These are phyloP conservation scores for Sparus aurata DNA, from an alignment of 2,797 vertebrate species.

Conservation along the genomic window DNA sequence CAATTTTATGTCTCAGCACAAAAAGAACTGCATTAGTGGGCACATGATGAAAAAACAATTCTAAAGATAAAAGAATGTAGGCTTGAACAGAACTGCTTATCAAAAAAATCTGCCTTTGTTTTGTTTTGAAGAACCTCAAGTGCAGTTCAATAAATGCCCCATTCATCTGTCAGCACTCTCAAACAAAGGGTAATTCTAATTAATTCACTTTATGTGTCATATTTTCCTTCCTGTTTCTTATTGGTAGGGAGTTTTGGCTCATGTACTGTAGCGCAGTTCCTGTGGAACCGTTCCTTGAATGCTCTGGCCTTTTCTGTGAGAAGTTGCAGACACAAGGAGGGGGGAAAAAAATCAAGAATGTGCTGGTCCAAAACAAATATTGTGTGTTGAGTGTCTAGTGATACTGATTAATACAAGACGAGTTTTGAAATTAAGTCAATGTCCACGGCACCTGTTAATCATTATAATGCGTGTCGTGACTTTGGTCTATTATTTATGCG, in stretches of 20 bases:
- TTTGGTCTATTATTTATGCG: constrained; percentile 48
- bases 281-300: constrained; percentile 35
- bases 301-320: constrained; percentile 23
- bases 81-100: constrained; percentile 10
- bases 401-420: constrained; percentile 18
- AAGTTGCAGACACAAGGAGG: constrained; percentile 4
- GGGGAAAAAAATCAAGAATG: constrained; percentile 5
- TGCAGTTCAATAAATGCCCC: constrained; percentile 38
- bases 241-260: constrained; percentile 37
- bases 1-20: constrained; percentile 36
- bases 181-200: constrained; percentile 70
- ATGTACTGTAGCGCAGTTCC: constrained; percentile 14
- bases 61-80: constrained; percentile 8
- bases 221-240: constrained; percentile 63
- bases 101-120: constrained; percentile 30
- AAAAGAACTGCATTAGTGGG: constrained; percentile 32
- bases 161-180: constrained; percentile 56
- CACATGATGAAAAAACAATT: constrained; percentile 20
- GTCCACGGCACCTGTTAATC: constrained; percentile 58
- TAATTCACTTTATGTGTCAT: constrained; percentile 35
- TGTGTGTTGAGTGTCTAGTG: constrained; percentile 8
- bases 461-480: constrained; percentile 55
- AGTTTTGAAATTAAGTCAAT: constrained; percentile 35
- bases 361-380: constrained; percentile 26
- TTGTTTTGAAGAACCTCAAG: constrained; percentile 38